Evolutionary conservation across 1,140 invertebrate species (phyloP).

Genomic region (Riptortus pedestris): DNA sequence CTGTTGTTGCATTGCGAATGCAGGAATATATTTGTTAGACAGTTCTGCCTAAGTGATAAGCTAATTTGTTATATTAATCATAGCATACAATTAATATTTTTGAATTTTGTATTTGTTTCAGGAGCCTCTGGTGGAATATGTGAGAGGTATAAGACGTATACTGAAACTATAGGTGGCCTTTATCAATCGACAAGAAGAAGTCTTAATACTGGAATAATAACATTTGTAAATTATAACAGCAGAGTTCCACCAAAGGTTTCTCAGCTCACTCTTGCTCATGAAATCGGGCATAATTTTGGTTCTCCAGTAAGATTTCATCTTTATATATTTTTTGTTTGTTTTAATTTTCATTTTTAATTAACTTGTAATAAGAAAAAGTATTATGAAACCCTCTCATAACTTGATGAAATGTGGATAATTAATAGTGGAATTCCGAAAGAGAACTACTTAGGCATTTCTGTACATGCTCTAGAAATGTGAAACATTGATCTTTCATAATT

Average conservation of each 20-base stretch:
- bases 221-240: constrained; percentile 97
- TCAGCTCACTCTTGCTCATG: constrained; percentile 94
- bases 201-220: constrained; percentile 97
- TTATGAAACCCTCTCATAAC: neutral
- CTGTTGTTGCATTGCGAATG: too few species aligned
- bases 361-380: constrained; percentile 22
- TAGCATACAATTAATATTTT: too few species aligned
- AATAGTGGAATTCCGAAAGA: too few species aligned
- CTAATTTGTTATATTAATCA: too few species aligned
- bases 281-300: constrained; percentile 99
- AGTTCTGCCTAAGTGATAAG: too few species aligned
- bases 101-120: too few species aligned
- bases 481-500: too few species aligned
- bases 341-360: neutral
- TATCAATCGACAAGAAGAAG: constrained; percentile 88
- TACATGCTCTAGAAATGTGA: too few species aligned
- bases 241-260: constrained; percentile 93
- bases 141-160: constrained; percentile 95
- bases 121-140: constrained; percentile 97
- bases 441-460: too few species aligned
- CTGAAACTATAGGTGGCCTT: constrained; percentile 84
- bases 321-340: neutral
- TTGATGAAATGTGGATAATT: constrained; percentile 12
- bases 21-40: too few species aligned
- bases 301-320: constrained; percentile 72